Conservation (phyloP, 2,113 vertebrate genomes). For the Geococcyx californianus region DNA sequence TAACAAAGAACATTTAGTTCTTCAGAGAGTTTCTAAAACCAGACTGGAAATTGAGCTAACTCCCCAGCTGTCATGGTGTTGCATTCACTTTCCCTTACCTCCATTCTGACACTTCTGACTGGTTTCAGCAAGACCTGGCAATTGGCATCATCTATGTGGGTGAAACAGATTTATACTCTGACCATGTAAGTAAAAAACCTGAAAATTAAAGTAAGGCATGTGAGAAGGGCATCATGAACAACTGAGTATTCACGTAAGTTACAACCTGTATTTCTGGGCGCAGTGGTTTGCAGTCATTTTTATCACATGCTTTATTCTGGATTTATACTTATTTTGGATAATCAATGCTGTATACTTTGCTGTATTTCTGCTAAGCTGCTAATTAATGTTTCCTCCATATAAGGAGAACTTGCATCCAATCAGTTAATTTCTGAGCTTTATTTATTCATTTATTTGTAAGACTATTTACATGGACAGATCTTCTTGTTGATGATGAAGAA, state of each 20-base stretch:
- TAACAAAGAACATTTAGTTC: not conserved
- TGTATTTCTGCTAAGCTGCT: not conserved
- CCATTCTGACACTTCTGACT: not conserved
- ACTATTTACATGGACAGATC: not conserved
- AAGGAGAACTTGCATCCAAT: not conserved
- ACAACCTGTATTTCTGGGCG: not conserved
- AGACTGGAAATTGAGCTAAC: not conserved
- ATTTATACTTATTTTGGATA: not conserved
- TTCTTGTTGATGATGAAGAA: not conserved
- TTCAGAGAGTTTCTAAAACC: not conserved
- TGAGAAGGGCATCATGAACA: not conserved
- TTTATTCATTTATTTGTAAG: not conserved
- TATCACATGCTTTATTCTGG: not conserved
- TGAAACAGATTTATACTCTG: not conserved
- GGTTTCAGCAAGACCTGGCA: not conserved
- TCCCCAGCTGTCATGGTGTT: not conserved
- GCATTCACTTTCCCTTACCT: not conserved
- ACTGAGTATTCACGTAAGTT: not conserved
- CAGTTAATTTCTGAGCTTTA: not conserved
- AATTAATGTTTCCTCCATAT: not conserved
- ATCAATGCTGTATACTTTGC: not conserved
- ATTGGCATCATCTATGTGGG: not conserved
- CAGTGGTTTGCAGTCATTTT: not conserved
- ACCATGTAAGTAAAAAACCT: not conserved
- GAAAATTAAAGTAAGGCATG: not conserved